Evolutionary conservation across 1,140 invertebrate genomes (phyloP), one percentile per base, ranked within the genome.

Genomic region (Drosophila novamexicana): DNA sequence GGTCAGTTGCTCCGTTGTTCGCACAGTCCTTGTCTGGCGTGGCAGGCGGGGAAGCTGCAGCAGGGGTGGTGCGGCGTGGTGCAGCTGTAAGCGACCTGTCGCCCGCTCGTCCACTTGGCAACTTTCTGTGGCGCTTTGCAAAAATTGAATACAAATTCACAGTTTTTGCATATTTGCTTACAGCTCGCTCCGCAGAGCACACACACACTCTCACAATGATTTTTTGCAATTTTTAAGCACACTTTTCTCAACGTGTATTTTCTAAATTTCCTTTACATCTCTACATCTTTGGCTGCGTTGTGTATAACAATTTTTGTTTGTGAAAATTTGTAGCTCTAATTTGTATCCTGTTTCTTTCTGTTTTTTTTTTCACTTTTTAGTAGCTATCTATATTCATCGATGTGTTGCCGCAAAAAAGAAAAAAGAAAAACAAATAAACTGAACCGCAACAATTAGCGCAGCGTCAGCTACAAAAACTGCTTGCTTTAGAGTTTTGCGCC

Each of bases 61-160:
- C 4, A 29, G 22, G 22, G 22, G 22, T 29, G 2, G 22, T 29
- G 7, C 34, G 18, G 22, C 14, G 34, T 9, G 45, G 14, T 7
- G 39, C 34, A 44, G 47, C 52, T 63, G 70, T 82, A 69, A 77
- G 82, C 79, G 77, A 85, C 82, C 82, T 85, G 82, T 81, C 82
- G 82, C 54, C 64, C 52, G 66, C 58, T 70, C 77, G 67, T 86
- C 61, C 78, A 86, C 78, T 78, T 77, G 81, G 56, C 29, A 62
- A 18, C 53, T 40, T 85, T 85, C 71, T 86, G 75, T 63, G 71
- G 74, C 71, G 59, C 52, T 54, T 67, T 62, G 59, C 63, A 56
- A 22, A 79, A 82, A 86, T 77, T 80, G 77, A 88, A 89, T 83
- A 86, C 79, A 86, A 86, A 86, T 75, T 83, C 76, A 74, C 53